phyloP scores from a whole-genome alignment of 2,113 vertebrate species.

The Myodes glareolus region DNA sequence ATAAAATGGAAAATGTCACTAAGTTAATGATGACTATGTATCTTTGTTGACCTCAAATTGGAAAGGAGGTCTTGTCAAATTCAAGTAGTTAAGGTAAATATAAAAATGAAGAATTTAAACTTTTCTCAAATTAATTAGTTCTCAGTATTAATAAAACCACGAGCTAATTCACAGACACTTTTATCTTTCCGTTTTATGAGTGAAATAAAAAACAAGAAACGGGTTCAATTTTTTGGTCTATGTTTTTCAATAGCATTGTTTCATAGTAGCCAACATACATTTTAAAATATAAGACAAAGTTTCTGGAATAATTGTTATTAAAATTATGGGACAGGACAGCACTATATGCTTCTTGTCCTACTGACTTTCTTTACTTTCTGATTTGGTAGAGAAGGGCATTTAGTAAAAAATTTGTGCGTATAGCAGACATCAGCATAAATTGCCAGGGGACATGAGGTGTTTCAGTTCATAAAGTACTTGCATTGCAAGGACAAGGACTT shows the following conservation, averaged over 20 bases:
- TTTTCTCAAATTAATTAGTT: slow-evolving; percentile 10
- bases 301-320: background rate
- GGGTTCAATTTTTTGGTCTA: background rate
- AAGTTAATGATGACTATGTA: background rate
- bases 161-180: background rate
- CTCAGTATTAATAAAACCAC: background rate
- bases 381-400: background rate
- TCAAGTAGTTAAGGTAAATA: background rate
- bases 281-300: background rate
- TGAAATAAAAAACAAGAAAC: background rate
- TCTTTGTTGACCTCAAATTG: background rate
- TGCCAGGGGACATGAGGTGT: background rate
- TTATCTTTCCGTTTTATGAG: background rate
- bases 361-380: background rate
- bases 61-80: background rate
- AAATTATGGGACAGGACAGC: background rate
- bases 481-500: background rate
- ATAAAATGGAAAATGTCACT: background rate
- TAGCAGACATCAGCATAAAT: background rate
- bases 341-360: background rate
- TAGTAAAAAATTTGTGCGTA: background rate
- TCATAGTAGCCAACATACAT: background rate
- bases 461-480: background rate
- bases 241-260: background rate
- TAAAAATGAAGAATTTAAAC: background rate